Conservation (phyloP, 2,888 invertebrate species). For the Amphimallon solstitiale region DNA sequence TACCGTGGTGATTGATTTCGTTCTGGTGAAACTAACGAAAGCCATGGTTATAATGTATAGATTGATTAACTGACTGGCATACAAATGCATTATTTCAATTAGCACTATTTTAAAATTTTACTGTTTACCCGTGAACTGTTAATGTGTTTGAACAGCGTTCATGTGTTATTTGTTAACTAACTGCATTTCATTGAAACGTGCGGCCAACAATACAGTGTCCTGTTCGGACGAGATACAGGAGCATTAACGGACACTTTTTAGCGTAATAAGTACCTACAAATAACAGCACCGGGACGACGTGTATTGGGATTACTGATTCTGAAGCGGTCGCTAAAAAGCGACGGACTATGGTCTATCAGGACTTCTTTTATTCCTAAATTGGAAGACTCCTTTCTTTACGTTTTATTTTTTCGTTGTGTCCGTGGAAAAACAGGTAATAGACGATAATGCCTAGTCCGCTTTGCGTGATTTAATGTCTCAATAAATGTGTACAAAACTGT, state of each 20-base stretch:
- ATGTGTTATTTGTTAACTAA: slow-evolving; percentile 43
- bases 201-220: slow-evolving; percentile 31
- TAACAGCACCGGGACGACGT: slow-evolving; percentile 20
- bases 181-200: slow-evolving; percentile 39
- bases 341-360: slow-evolving; percentile 21
- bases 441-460: not conserved
- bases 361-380: slow-evolving; percentile 21
- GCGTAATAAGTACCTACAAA: slow-evolving; percentile 42
- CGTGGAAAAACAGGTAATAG: not conserved
- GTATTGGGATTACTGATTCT: slow-evolving; percentile 33
- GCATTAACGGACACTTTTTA: slow-evolving; percentile 40
- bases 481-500: slow-evolving; percentile 10
- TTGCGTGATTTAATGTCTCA: slow-evolving; percentile 25
- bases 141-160: slow-evolving; percentile 43
- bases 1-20: not conserved
- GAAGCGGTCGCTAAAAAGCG: slow-evolving; percentile 24
- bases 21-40: not conserved
- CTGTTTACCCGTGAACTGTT: slow-evolving; percentile 42
- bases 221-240: slow-evolving; percentile 33
- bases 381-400: not conserved
- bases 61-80: slow-evolving; percentile 33
- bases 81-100: slow-evolving; percentile 42
- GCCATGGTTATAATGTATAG: not conserved
- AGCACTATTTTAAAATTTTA: slow-evolving; percentile 41
- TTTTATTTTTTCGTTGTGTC: not conserved